Evolutionary conservation across 2,888 invertebrate genomes (phyloP).

Genomic region (Clostera curtula): DNA sequence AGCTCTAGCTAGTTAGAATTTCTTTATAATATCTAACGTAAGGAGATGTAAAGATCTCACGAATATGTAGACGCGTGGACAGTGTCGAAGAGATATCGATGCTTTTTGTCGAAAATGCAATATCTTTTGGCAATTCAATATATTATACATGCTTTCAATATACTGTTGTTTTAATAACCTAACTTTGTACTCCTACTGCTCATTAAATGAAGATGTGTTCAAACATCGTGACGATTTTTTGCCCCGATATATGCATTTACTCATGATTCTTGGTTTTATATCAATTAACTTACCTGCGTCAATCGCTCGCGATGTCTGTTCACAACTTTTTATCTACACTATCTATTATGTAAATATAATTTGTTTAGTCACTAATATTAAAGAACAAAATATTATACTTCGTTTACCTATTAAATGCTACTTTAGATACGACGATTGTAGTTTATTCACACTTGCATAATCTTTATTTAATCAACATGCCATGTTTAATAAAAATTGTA

Average conservation of each 20-base stretch:
- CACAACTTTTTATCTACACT: no score
- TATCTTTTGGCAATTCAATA: constrained; percentile 11
- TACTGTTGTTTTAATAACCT: constrained; percentile 20
- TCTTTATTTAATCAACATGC: constrained; percentile 56
- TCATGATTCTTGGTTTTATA: constrained; percentile 10
- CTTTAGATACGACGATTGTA: constrained; percentile 19
- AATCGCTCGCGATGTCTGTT: no score
- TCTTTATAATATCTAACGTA: constrained; percentile 35
- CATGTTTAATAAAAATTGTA: constrained; percentile 48
- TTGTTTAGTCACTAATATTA: constrained; percentile 43
- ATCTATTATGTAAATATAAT: constrained; percentile 60
- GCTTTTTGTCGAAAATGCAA: constrained; percentile 6
- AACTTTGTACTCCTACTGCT: constrained; percentile 9
- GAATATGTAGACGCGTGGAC: constrained; percentile 11
- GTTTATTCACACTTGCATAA: constrained; percentile 56
- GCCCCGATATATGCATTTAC: constrained; percentile 14
- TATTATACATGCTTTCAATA: constrained; percentile 17
- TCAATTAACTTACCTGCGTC: no score
- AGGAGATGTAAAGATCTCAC: constrained; percentile 36
- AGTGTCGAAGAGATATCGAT: constrained; percentile 11
- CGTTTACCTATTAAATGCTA: constrained; percentile 15
- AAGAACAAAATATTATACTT: constrained; percentile 32
- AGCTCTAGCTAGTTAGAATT: constrained; percentile 64
- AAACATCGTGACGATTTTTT: constrained; percentile 2
- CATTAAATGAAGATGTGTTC: constrained; percentile 6